Conservation (phyloP, 2,113 vertebrate species). For the Pseudorectes ferrugineus region DNA sequence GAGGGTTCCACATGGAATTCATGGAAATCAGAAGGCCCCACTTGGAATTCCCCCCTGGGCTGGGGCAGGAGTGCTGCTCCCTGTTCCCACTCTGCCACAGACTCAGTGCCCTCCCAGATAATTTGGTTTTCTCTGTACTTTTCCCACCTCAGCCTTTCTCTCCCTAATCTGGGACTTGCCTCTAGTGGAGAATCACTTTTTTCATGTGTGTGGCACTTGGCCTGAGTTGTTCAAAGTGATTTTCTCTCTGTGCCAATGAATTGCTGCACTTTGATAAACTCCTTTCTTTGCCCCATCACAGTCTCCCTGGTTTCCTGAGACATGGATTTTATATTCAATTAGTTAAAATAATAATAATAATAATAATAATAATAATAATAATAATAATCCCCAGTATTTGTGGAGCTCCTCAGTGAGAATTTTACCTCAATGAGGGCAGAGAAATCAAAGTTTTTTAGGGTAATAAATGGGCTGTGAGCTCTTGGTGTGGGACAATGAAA, state of each 20-base stretch:
- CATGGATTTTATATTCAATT: not conserved
- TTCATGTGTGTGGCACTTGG: not conserved
- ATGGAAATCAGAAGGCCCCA: not conserved
- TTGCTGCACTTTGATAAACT: not conserved
- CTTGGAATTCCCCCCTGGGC: not conserved
- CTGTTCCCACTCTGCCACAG: not conserved
- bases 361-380: not conserved
- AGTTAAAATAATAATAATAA: not conserved
- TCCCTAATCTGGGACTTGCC: not conserved
- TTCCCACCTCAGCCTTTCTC: not conserved
- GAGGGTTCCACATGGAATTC: not conserved
- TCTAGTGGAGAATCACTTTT: not conserved
- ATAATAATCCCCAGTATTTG: not conserved
- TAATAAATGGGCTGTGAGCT: not conserved
- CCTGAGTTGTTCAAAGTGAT: accelerated
- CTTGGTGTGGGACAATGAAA: not conserved
- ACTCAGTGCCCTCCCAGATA: not conserved
- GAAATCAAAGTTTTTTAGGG: not conserved
- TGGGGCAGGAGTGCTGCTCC: not conserved
- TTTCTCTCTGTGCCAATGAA: not conserved
- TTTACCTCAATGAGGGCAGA: not conserved
- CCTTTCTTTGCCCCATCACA: not conserved
- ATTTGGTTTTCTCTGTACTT: not conserved
- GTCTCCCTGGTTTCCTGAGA: not conserved
- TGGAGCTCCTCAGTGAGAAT: not conserved